Conservation (phyloP, 2,797 vertebrate species). For the Oreochromis grahami region DNA sequence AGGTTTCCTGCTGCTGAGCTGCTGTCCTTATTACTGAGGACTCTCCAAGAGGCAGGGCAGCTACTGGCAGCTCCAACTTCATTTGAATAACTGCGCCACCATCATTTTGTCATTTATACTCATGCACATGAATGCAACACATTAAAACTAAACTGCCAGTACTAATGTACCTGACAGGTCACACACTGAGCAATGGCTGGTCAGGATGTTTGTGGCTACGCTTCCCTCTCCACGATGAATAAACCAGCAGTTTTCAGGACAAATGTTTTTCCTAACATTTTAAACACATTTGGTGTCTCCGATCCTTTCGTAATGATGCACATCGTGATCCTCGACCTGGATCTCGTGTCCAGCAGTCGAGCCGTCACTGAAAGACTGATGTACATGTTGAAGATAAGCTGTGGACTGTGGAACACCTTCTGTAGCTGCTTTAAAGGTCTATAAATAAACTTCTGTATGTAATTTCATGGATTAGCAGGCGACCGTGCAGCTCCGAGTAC, state of each 20-base stretch:
- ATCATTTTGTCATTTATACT: neutral
- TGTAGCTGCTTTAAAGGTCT: neutral
- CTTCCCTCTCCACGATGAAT: neutral
- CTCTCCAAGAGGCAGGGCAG: neutral
- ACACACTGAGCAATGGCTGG: neutral
- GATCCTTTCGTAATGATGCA: neutral
- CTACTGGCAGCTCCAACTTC: neutral
- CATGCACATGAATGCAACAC: neutral
- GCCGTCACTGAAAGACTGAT: neutral
- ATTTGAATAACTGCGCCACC: neutral
- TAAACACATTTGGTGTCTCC: neutral
- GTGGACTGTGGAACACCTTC: too few species aligned
- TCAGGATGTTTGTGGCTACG: neutral
- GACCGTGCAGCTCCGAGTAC: neutral
- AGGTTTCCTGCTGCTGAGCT: neutral
- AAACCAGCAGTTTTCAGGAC: neutral
- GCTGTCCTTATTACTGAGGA: neutral
- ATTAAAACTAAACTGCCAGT: neutral
- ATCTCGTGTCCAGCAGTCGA: neutral
- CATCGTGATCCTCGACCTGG: neutral
- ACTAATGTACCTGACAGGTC: neutral
- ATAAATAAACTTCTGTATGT: neutral
- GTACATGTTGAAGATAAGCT: neutral
- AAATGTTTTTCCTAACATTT: neutral
- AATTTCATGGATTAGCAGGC: neutral